Evolutionary conservation across 2,113 vertebrate genomes (phyloP), one percentile per base, ranked within the genome.

Genomic region (Nematolebias whitei): DNA sequence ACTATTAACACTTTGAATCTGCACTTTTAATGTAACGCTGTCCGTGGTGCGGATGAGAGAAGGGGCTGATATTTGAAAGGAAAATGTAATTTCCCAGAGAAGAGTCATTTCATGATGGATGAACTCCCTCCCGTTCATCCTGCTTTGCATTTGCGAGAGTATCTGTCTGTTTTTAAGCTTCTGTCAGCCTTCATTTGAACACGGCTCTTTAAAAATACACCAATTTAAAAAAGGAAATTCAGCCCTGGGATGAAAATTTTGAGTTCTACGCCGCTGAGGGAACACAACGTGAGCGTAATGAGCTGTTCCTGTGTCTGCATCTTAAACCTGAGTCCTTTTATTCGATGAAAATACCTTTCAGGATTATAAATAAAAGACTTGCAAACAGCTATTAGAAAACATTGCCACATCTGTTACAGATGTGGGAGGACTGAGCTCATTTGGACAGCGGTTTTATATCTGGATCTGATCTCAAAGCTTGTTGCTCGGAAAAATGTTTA

Each of bases 101-200:
- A 35, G 13, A 8, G 19, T 22, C 39, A 13, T 41, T 39, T 9
- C 23, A 10, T 24, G 19, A 20, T 15, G 53, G 35, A 40, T 20
- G 39, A 43, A 20, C 39, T 10, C 2, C 4, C 15, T 55, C 16
- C 15, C 15, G 24, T 55, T 55, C 53, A 35, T 35, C 51, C 55
- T 57, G 6, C 12, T 57, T 24, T 56, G 54, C 54, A 16, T 38
- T 43, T n/a, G 39, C n/a, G 53, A n/a, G 40, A 59, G 40, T 23
- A 56, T 56, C 53, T 41, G 55, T 41, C 39, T 43, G 23, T 4
- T 12, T 24, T n/a, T n/a, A n/a, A n/a, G 20, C 22, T 15, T 0
- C n/a, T 20, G 53, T 55, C 53, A 55, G 50, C 52, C 49, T 51
- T 26, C 22, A 24, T 51, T 1, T 16, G 35, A 55, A 39, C 52